phyloP scores from a whole-genome alignment of 2,888 invertebrate species.

The Thecocarcelia acutangulata region DNA sequence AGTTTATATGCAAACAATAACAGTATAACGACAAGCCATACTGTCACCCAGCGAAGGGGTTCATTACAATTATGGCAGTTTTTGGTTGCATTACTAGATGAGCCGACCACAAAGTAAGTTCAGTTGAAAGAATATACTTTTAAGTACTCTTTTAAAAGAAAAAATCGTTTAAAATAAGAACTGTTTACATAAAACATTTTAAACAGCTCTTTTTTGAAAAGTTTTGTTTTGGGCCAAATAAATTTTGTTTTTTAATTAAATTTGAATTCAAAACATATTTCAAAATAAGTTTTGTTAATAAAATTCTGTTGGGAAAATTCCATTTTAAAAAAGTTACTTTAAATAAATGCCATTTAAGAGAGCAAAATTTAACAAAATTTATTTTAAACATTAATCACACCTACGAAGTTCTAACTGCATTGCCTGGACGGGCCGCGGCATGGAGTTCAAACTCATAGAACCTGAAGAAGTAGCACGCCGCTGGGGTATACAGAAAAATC shows the following conservation, averaged over 20 bases:
- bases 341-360: too few species aligned
- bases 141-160: too few species aligned
- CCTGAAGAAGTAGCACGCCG: constrained; percentile 97
- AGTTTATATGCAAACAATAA: constrained; percentile 77
- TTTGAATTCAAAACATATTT: too few species aligned
- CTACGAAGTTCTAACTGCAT: constrained; percentile 88
- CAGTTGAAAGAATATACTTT: too few species aligned
- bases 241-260: too few species aligned
- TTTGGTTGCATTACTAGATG: constrained; percentile 90
- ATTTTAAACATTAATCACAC: not conserved
- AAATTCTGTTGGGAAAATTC: too few species aligned
- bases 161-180: too few species aligned
- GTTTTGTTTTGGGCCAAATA: too few species aligned
- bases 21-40: constrained; percentile 77
- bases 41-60: constrained; percentile 86
- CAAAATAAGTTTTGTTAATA: too few species aligned
- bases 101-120: constrained; percentile 83
- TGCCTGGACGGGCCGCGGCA: constrained; percentile 96
- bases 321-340: too few species aligned
- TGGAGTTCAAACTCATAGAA: constrained; percentile 97
- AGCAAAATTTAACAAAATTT: not conserved
- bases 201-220: too few species aligned
- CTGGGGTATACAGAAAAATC: constrained; percentile 98
- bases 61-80: constrained; percentile 97
- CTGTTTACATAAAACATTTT: too few species aligned